Evolutionary conservation across 2,888 invertebrate genomes (phyloP).

Genomic region (Pemphredon lugubris): DNA sequence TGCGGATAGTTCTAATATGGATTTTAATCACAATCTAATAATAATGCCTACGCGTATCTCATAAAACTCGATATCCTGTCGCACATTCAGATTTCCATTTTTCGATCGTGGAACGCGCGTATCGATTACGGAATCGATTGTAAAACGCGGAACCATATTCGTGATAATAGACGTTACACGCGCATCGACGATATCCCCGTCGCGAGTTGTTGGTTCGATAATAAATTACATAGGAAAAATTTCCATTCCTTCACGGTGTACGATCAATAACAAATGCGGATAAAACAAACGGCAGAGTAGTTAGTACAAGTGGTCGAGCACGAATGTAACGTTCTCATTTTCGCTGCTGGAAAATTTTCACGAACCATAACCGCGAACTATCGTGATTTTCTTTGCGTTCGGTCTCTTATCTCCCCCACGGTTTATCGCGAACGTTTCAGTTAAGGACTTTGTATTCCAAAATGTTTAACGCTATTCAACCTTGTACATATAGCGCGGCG

Average conservation of each 20-base stretch:
- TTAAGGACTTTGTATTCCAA: neutral
- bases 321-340: neutral
- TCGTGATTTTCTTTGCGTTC: neutral
- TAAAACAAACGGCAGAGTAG: constrained; percentile 2
- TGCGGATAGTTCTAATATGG: too few species aligned
- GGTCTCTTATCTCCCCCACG: constrained; percentile 7
- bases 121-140: neutral
- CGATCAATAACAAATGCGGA: constrained; percentile 6
- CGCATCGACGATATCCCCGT: constrained; percentile 35
- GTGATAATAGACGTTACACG: constrained; percentile 34
- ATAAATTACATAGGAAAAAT: constrained; percentile 41
- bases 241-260: constrained; percentile 28
- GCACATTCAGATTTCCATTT: too few species aligned
- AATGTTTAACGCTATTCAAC: neutral
- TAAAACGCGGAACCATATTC: constrained; percentile 11
- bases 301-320: constrained; percentile 18
- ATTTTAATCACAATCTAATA: too few species aligned
- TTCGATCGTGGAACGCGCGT: too few species aligned
- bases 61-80: too few species aligned
- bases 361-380: neutral
- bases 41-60: too few species aligned
- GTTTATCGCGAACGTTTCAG: neutral
- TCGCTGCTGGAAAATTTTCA: constrained; percentile 4
- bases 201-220: constrained; percentile 39
- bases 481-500: neutral